phyloP scores from a whole-genome alignment of 2,888 invertebrate species.

The Cristatella mucedo region DNA sequence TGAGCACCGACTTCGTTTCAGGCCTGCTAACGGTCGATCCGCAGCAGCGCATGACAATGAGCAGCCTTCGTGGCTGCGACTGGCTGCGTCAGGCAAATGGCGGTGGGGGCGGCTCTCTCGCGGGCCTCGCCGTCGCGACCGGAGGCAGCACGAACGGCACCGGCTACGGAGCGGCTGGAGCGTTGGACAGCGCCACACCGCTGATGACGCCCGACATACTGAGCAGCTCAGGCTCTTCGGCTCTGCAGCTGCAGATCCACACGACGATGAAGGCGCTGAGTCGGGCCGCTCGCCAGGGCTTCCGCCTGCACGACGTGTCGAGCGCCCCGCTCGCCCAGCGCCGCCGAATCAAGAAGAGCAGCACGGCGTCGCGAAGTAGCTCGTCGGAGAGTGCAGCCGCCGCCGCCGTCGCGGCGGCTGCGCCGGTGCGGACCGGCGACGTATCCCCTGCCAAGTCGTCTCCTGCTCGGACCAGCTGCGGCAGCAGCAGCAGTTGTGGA shows the following conservation, averaged over 20 bases:
- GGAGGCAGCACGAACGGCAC: too few species aligned
- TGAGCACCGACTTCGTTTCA: too few species aligned
- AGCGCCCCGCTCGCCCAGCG: conserved; percentile 55
- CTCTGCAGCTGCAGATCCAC: conserved; percentile 46
- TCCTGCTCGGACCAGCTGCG: too few species aligned
- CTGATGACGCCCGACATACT: conserved; percentile 50
- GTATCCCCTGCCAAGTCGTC: too few species aligned
- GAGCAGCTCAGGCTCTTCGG: conserved; percentile 30
- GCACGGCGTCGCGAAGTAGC: conserved; percentile 24
- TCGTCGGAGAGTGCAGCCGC: conserved; percentile 31
- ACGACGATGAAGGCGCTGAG: conserved; percentile 54
- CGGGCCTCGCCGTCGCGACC: too few species aligned
- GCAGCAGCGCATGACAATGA: conserved; percentile 51
- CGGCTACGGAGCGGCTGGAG: conserved; percentile 24
- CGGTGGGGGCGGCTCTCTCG: too few species aligned
- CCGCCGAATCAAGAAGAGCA: conserved; percentile 46
- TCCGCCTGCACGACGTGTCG: conserved; percentile 54
- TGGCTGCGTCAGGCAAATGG: conserved; percentile 46
- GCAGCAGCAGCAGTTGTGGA: too few species aligned
- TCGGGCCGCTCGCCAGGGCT: conserved; percentile 54
- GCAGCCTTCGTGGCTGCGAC: conserved; percentile 49
- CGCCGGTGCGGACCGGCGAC: too few species aligned
- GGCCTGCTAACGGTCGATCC: conserved; percentile 66
- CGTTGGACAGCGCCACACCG: conserved; percentile 41
- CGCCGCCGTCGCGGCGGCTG: too few species aligned